These are phyloP conservation scores for Muscicapa adusta DNA, from an alignment of 2,113 vertebrate species.

Conservation along the genomic window DNA sequence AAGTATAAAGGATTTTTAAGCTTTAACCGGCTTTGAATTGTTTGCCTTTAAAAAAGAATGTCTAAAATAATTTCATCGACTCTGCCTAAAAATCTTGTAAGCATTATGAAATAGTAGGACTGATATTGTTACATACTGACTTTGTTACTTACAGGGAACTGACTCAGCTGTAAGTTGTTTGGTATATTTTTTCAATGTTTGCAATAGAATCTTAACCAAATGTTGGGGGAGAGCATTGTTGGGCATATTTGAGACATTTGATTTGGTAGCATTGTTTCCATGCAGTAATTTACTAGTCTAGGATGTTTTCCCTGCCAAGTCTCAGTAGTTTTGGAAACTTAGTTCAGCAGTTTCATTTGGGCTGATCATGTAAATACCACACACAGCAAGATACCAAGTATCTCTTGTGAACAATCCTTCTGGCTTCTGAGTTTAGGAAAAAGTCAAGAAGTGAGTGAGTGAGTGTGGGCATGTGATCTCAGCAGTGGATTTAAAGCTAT, in stretches of 20 bases:
- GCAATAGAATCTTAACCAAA: not conserved
- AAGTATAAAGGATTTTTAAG: not conserved
- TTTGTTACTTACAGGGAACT: not conserved
- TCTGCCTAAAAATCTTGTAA: not conserved
- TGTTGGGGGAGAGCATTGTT: not conserved
- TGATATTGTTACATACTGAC: not conserved
- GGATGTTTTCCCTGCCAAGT: not conserved
- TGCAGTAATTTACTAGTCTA: not conserved
- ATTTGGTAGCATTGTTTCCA: not conserved
- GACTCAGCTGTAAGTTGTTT: not conserved
- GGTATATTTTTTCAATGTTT: not conserved
- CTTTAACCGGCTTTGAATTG: not conserved
- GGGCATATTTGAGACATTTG: not conserved
- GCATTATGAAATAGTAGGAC: not conserved
- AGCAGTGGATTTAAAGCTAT: not conserved
- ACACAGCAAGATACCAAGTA: not conserved
- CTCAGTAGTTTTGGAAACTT: not conserved
- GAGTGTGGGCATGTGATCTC: not conserved
- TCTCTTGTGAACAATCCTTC: not conserved
- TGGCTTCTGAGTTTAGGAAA: not conserved
- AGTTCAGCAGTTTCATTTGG: not conserved
- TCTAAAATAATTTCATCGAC: not conserved
- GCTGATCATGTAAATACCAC: not conserved
- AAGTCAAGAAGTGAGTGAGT: not conserved
- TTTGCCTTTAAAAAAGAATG: not conserved